phyloP scores from a whole-genome alignment of 2,113 vertebrate genomes.

The Equus przewalskii region DNA sequence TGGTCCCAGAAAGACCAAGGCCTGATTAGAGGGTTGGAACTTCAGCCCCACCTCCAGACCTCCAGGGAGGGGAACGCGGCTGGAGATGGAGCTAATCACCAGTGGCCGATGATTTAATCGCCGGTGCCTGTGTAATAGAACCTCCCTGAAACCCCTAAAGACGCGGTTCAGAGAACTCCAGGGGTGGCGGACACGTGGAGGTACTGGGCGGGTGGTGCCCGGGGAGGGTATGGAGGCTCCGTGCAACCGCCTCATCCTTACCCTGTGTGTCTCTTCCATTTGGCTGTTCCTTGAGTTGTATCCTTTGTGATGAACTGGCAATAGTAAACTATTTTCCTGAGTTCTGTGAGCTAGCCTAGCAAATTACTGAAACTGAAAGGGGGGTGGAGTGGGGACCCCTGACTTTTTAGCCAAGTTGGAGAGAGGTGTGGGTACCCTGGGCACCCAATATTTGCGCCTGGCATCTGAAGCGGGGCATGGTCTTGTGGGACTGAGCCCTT shows the following conservation, averaged over 20 bases:
- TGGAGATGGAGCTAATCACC: not conserved
- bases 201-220: no score
- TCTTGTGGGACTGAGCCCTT: not conserved
- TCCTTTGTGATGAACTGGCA: not conserved
- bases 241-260: fast-evolving
- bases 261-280: no score
- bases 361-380: not conserved
- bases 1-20: not conserved
- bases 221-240: not conserved
- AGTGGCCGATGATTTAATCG: not conserved
- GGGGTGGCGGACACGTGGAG: not conserved
- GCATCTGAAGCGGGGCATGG: not conserved
- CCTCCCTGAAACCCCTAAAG: not conserved
- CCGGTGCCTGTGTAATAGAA: not conserved
- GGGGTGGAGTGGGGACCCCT: not conserved
- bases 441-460: not conserved
- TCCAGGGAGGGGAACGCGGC: not conserved
- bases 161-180: not conserved
- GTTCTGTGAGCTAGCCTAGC: not conserved
- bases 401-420: not conserved
- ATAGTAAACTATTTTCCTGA: not conserved
- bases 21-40: not conserved
- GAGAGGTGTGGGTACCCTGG: not conserved
- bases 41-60: not conserved
- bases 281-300: not conserved